Evolutionary conservation across 2,797 vertebrate genomes (phyloP), one percentile per base, ranked within the genome.

Genomic region (Sus cebifrons): DNA sequence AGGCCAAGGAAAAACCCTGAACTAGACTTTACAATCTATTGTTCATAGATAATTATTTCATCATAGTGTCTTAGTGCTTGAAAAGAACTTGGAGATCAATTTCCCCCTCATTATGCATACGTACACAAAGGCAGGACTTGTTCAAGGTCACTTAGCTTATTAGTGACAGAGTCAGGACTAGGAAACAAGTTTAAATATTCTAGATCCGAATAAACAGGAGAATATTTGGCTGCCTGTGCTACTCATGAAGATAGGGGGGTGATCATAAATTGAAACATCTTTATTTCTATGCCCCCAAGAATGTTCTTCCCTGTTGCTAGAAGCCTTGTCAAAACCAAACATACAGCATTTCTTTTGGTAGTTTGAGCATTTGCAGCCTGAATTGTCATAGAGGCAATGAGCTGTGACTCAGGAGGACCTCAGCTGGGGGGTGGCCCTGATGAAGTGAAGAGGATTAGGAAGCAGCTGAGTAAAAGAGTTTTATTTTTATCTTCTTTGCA

Each of bases 401-500:
- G 65, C 86, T 92, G 36, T 77, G 70, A 91, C 49, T 44, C 65
- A 83, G 78, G 27, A 82, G 78, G 73, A 40, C 21, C 85, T 75
- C 27, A 54, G 8, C 3, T 78, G 8, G 1, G n/a, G 60, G 5
- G 32, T 56, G 16, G 54, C 3, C 15, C 13, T 25, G 56, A 32
- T 20, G 84, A 32, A 60, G 36, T 44, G 11, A 8, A 60, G 73
- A 75, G 54, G n/a, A 54, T 6, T 40, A 2, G 74, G 70, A 88
- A 64, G 60, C 49, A 54, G n/a, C 18, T 81, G 23, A 17, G 58
- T 67, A 56, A 64, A 40, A 65, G 40, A 15, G 29, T 44, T 82
- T 96, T 97, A 79, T 90, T 96, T 84, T 91, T 88, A 71, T 78
- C 58, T 77, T 82, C 44, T 93, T 5, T 36, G 40, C 62, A 27